Percentiles rank a stretch among this genome's conserved stretches.
These are phyloP conservation scores for Hecatera dysodea DNA, from an alignment of 2,888 invertebrate species.

Conservation along the genomic window DNA sequence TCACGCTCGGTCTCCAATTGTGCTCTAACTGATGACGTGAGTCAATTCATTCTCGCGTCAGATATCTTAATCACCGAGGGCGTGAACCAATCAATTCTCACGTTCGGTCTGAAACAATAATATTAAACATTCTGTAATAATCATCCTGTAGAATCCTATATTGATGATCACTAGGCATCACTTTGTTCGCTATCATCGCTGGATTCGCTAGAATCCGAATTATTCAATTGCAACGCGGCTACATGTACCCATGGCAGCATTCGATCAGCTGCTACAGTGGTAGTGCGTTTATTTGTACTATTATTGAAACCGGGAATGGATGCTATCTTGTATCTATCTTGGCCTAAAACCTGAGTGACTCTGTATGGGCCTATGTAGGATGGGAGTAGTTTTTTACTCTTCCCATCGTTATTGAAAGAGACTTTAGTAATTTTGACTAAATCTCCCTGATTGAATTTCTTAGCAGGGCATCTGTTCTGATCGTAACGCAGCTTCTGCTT, in stretches of 20 bases:
- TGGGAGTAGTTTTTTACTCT: constrained; percentile 31
- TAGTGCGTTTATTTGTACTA: not conserved
- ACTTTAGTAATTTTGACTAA: constrained; percentile 20
- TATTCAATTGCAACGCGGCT: constrained; percentile 2
- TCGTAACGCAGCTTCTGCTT: constrained; percentile 1
- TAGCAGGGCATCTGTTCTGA: not conserved
- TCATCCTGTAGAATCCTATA: not conserved
- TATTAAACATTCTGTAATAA: constrained; percentile 1
- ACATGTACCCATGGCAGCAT: constrained; percentile 8
- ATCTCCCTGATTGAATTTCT: not conserved
- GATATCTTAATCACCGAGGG: no score
- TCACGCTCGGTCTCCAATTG: not conserved
- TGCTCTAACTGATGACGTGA: not conserved
- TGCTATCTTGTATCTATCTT: constrained; percentile 1
- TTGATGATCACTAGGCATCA: not conserved
- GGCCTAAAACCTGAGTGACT: not conserved
- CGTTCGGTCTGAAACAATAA: constrained; percentile 4
- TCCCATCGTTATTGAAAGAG: constrained; percentile 23
- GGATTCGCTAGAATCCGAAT: not conserved
- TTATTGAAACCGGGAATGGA: no score
- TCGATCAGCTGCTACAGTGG: constrained; percentile 14
- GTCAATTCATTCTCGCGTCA: not conserved
- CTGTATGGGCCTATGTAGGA: constrained; percentile 26
- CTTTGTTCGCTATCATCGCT: not conserved
- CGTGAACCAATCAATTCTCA: no score